Percentiles rank a stretch among this genome's conserved stretches.
These are phyloP conservation scores for Cryptoblepharus egeriae DNA, from an alignment of 2,797 vertebrate species.

Conservation along the genomic window DNA sequence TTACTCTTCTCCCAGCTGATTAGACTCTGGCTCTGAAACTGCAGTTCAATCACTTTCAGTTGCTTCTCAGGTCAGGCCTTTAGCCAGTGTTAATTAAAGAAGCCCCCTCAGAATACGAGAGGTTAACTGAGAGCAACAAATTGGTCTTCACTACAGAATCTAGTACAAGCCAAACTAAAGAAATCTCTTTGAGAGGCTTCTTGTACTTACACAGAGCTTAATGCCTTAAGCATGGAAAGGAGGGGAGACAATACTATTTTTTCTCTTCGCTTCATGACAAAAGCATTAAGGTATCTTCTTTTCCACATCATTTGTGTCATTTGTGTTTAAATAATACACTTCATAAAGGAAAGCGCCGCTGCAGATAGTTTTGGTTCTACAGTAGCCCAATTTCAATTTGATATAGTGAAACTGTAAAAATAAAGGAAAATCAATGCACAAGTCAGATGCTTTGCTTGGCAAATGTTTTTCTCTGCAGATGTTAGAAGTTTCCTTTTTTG, in stretches of 20 bases:
- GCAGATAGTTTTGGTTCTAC: slow-evolving; percentile 61
- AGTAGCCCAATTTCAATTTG: slow-evolving; percentile 65
- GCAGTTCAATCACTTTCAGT: slow-evolving; percentile 84
- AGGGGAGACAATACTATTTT: slow-evolving; percentile 35
- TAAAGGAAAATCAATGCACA: slow-evolving; percentile 48
- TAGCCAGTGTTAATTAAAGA: slow-evolving; percentile 93
- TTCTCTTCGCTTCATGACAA: slow-evolving; percentile 50
- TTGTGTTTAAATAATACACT: slow-evolving; percentile 70
- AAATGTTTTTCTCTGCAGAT: slow-evolving; percentile 56
- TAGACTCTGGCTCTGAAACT: slow-evolving; percentile 79
- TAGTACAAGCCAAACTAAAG: slow-evolving; percentile 54
- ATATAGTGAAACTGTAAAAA: slow-evolving; percentile 66
- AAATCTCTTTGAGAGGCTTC: slow-evolving; percentile 41
- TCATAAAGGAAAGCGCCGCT: slow-evolving; percentile 63
- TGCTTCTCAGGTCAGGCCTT: slow-evolving; percentile 87
- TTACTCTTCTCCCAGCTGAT: slow-evolving; percentile 79
- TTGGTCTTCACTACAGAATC: slow-evolving; percentile 63
- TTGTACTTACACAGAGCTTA: slow-evolving; percentile 46
- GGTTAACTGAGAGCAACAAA: slow-evolving; percentile 84
- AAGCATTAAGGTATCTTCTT: slow-evolving; percentile 54
- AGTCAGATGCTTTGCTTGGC: slow-evolving; percentile 58
- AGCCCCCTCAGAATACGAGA: slow-evolving; percentile 85
- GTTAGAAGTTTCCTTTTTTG: slow-evolving; percentile 57
- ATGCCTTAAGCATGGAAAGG: slow-evolving; percentile 59
- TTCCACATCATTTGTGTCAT: slow-evolving; percentile 55